Percentiles rank a stretch among this genome's conserved stretches.
These are phyloP conservation scores for Xestobium rufovillosum DNA, from an alignment of 2,888 invertebrate species.

Conservation along the genomic window DNA sequence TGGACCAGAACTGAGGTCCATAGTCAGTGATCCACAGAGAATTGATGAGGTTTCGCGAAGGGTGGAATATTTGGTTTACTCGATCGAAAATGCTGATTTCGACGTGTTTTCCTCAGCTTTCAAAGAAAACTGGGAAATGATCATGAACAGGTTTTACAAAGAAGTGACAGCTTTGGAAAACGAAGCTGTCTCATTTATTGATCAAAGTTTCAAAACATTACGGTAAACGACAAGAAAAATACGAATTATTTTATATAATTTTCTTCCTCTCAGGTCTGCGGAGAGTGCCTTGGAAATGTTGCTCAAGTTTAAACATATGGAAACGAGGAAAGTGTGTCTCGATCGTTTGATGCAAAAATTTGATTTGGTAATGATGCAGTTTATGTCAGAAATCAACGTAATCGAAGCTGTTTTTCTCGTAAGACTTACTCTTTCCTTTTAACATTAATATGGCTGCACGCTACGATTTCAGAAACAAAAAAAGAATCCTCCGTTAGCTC, in stretches of 20 bases:
- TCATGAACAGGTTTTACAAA: slow-evolving; percentile 68
- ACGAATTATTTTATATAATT: too few species aligned
- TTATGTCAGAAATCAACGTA: slow-evolving; percentile 69
- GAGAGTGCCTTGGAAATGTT: slow-evolving; percentile 76
- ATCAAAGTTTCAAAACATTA: slow-evolving; percentile 74
- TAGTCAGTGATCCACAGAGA: slow-evolving; percentile 78
- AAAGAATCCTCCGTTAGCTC: slow-evolving; percentile 60
- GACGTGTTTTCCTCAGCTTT: slow-evolving; percentile 73
- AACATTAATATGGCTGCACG: not conserved
- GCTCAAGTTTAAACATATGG: slow-evolving; percentile 69
- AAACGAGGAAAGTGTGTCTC: slow-evolving; percentile 67
- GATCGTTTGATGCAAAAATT: slow-evolving; percentile 72
- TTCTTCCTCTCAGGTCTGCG: slow-evolving; percentile 53
- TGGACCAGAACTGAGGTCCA: slow-evolving; percentile 76
- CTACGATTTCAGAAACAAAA: slow-evolving; percentile 48
- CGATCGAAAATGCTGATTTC: slow-evolving; percentile 71
- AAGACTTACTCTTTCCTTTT: slow-evolving; percentile 24
- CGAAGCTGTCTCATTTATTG: slow-evolving; percentile 78
- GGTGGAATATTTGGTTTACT: slow-evolving; percentile 67
- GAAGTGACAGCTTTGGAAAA: slow-evolving; percentile 68
- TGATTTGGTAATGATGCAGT: slow-evolving; percentile 76
- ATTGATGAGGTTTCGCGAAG: slow-evolving; percentile 78
- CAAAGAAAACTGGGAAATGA: slow-evolving; percentile 79
- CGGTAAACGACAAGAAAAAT: slow-evolving; percentile 49
- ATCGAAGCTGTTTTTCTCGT: slow-evolving; percentile 68